Base-by-base conservation (phyloP, 2,888 invertebrate species). In the Cinara cedri region DNA sequence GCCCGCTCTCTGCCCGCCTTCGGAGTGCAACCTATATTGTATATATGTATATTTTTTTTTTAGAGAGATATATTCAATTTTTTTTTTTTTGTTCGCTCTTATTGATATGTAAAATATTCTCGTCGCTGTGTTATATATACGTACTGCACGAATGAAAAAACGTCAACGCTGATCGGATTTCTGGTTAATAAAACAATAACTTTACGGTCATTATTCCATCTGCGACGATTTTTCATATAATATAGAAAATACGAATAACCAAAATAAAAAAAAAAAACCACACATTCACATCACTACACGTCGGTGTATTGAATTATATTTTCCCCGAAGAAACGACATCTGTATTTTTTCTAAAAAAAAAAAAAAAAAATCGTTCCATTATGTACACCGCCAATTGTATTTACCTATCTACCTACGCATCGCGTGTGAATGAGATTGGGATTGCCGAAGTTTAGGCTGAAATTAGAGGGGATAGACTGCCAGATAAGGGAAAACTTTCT, bases 161-260 rank as follows among this genome's bases (percentile, higher is more conserved):
- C 49, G 57, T 60, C 60, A 51, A 54, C 42, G 46, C 49, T 21
- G 78, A 78, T 70, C 70, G 68, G 21, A 68, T 78, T 78, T 78
- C 78, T 78, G 42, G 78, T 78, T 49, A 78, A 78, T 78, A 70
- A 78, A 78, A 78, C 78, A 78, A 78, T 78, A 55, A 70, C 70
- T 78, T 70, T 62, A 70, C 24, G 57, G 60, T 19, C 44, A 65
- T 21, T 57, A 16, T 57, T 44, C 24, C 10, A 34, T 57, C 14
- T n/a, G 4, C 19, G 10, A 57, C 19, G 10, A 57, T 57, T n/a
- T 21, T 26, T 10, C 3, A 21, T 14, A 21, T 26, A 26, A 19
- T n/a, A 24, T 24, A 70, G 2, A 34, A 6, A 66, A 66, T 21
- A 66, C 34, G 34, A 34, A 34, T 4, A 34, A 44, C 46, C 19